A percentile compares a stretch with the other conserved stretches of the same genome.
These are phyloP conservation scores for Silurus meridionalis DNA, from an alignment of 2,113 vertebrate genomes.

Conservation along the genomic window DNA sequence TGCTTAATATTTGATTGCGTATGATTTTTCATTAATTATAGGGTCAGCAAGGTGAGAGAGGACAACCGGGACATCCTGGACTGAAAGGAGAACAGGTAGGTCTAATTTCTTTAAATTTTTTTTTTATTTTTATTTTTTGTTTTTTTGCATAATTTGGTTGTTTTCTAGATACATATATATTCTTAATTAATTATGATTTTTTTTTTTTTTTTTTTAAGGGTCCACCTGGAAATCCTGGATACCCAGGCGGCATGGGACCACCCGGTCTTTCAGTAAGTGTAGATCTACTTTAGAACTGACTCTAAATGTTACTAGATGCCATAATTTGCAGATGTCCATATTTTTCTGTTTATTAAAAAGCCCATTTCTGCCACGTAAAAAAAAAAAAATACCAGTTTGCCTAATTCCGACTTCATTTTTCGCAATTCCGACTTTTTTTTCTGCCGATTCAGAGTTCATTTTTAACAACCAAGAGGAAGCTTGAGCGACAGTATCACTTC, in stretches of 20 bases:
- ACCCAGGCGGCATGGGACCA: constrained; percentile 84
- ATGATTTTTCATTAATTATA: constrained; percentile 56
- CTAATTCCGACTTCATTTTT: too few relatives aligned
- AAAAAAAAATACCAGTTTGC: too few relatives aligned
- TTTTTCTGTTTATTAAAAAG: too few relatives aligned
- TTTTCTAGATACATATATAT: not conserved
- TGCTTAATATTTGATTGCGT: not conserved
- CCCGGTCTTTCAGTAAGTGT: constrained; percentile 87
- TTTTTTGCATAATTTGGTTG: not conserved
- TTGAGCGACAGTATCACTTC: too few relatives aligned
- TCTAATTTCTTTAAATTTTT: not conserved
- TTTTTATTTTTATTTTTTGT: not conserved
- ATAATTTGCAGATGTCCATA: not conserved
- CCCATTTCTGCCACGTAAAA: too few relatives aligned
- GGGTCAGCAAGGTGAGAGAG: constrained; percentile 91
- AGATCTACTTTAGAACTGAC: not conserved
- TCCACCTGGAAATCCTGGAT: constrained; percentile 83
- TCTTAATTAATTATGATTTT: not conserved
- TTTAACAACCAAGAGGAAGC: too few relatives aligned
- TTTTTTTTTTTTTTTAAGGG: constrained; percentile 70
- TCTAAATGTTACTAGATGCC: not conserved
- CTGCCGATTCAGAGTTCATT: too few relatives aligned
- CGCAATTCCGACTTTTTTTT: too few relatives aligned
- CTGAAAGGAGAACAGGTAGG: constrained; percentile 89
- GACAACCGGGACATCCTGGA: constrained; percentile 75